Evolutionary conservation across 1,140 invertebrate genomes (phyloP).

Genomic region (Platyura marginata): DNA sequence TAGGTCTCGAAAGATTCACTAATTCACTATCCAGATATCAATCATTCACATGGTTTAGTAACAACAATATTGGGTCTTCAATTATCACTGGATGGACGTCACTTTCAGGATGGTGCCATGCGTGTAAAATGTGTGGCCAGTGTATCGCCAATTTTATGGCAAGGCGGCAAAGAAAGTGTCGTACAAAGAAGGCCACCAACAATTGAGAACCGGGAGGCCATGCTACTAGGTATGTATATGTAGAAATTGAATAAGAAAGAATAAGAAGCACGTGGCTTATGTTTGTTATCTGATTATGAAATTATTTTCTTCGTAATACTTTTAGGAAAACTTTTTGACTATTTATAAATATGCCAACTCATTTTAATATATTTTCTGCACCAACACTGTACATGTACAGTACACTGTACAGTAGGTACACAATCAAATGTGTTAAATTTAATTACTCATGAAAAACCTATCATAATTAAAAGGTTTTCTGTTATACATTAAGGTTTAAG

Average conservation of each 20-base stretch:
- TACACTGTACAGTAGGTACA: no score
- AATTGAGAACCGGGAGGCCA: constrained; percentile 35
- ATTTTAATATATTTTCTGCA: neutral
- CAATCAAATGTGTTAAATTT: no score
- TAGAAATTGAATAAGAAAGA: neutral
- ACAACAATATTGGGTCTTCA: constrained; percentile 32
- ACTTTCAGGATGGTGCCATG: constrained; percentile 34
- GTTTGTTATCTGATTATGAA: neutral
- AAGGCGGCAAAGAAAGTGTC: constrained; percentile 31
- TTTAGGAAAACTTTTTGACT: no score
- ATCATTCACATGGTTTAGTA: constrained; percentile 33
- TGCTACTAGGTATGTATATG: constrained; percentile 30
- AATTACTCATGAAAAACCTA: no score
- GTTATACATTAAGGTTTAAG: no score
- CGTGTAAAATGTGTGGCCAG: constrained; percentile 36
- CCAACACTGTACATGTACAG: no score
- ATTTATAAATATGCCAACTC: neutral
- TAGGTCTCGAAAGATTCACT: constrained; percentile 28
- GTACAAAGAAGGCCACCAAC: constrained; percentile 30
- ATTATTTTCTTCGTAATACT: no score
- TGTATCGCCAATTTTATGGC: constrained; percentile 34
- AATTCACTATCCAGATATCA: constrained; percentile 26
- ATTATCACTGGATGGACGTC: constrained; percentile 26
- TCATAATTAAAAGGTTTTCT: no score
- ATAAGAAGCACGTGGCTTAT: neutral